Evolutionary conservation across 1,140 invertebrate species (phyloP), one percentile per base, ranked within the genome.

Genomic region (Apis laboriosa): DNA sequence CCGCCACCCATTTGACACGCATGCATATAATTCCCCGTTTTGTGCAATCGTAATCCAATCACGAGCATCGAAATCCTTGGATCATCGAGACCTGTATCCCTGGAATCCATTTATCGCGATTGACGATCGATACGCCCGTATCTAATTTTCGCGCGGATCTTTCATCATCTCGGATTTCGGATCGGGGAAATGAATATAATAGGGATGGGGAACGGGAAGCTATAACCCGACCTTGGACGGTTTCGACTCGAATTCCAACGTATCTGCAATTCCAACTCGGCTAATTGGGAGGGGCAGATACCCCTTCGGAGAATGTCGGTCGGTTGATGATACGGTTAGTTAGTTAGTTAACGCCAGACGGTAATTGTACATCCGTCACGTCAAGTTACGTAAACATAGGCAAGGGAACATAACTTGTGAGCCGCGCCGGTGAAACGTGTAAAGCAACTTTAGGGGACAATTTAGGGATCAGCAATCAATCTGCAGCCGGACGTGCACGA

Each of bases 181-280:
- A 24, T 43, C 5, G 34, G 34, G 8, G 21, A 12, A 28, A 56
- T 34, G 67, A n/a, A 66, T 56, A 79, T 34, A 79, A 79, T 73
- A 72, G 19, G n/a, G 19, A 4, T 34, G 34, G 34, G 0, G 12
- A n/a, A n/a, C 28, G 15, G 8, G 19, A 49, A 76, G 70, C 64
- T 58, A 63, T 34, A 34, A 34, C 61, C 56, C 11, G 24, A 43
- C 5, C 34, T 43, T 43, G 4, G 34, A 43, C 11, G 61, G 1
- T 34, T 87, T 63, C 84, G 67, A 61, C 60, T 28, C 63, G 63
- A 84, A 61, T 86, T 77, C 83, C 79, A 55, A 56, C 72, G 80
- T 84, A 89, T 89, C 86, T 87, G 86, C 90, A 87, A 89, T 90
- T 89, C 90, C 76, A 90, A 90, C 85, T 90, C 81, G 85, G 61